Evolutionary conservation across 2,113 vertebrate genomes (phyloP).

Genomic region (Erpornis zantholeuca): DNA sequence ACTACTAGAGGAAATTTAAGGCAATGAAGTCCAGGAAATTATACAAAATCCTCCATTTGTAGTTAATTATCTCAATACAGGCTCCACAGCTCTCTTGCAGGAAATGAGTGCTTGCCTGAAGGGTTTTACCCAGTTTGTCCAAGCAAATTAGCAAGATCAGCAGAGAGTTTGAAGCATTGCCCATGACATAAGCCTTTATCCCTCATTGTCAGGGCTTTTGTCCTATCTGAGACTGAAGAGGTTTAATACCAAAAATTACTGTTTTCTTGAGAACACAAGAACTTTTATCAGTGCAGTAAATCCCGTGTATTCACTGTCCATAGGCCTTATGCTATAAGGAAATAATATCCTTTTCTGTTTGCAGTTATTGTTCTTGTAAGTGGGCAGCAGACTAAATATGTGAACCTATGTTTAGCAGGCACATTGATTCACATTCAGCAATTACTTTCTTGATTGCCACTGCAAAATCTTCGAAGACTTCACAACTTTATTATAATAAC

Average conservation of each 20-base stretch:
- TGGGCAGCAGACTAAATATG: neutral
- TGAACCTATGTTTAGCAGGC: neutral
- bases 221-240: neutral
- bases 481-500: neutral
- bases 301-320: neutral
- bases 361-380: neutral
- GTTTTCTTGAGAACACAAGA: neutral
- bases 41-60: neutral
- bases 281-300: neutral
- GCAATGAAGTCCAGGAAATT: conserved; percentile 28
- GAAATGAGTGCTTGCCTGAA: neutral
- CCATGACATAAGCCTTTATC: neutral
- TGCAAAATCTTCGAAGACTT: neutral
- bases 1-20: conserved; percentile 17
- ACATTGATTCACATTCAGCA: neutral
- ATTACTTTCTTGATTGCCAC: neutral
- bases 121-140: neutral
- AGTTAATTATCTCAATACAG: neutral
- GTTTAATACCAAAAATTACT: neutral
- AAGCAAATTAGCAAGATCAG: neutral
- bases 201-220: neutral
- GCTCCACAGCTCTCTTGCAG: neutral
- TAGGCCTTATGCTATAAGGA: neutral
- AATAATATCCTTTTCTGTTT: neutral
- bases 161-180: neutral